Conservation (phyloP, 2,888 invertebrate species). For the Orchestes rusci region DNA sequence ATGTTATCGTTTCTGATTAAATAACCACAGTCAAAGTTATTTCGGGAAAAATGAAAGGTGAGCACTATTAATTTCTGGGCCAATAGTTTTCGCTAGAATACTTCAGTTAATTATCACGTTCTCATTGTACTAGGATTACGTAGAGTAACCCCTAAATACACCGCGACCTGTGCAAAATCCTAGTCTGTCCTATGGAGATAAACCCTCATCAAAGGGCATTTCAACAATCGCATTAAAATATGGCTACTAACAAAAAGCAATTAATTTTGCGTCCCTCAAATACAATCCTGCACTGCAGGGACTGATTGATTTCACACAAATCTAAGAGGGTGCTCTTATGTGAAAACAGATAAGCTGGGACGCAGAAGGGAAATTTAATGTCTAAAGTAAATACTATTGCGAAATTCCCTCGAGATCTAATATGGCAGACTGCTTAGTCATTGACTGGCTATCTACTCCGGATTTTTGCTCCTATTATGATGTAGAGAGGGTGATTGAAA, state of each 20-base stretch:
- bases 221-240: slow-evolving; percentile 13
- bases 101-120: no score
- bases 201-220: slow-evolving; percentile 11
- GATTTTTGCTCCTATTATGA: slow-evolving; percentile 6
- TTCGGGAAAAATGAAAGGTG: no score
- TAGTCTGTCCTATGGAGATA: slow-evolving; percentile 16
- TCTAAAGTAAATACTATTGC: slow-evolving; percentile 39
- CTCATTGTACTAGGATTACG: no score
- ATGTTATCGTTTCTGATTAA: no score
- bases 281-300: slow-evolving; percentile 27
- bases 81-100: no score
- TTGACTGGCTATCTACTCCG: slow-evolving; percentile 21
- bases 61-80: no score
- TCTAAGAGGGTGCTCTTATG: slow-evolving; percentile 34
- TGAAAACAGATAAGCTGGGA: slow-evolving; percentile 36
- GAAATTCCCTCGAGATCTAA: slow-evolving; percentile 38
- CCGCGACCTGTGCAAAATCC: no score
- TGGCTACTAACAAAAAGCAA: slow-evolving; percentile 16
- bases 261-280: slow-evolving; percentile 23
- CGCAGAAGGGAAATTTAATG: slow-evolving; percentile 33
- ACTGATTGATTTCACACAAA: slow-evolving; percentile 33
- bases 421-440: slow-evolving; percentile 34
- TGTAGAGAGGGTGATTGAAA: slow-evolving; percentile 10
- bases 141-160: no score
- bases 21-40: no score